phyloP scores from a whole-genome alignment of 2,888 invertebrate genomes.

The Agrotis clavis region DNA sequence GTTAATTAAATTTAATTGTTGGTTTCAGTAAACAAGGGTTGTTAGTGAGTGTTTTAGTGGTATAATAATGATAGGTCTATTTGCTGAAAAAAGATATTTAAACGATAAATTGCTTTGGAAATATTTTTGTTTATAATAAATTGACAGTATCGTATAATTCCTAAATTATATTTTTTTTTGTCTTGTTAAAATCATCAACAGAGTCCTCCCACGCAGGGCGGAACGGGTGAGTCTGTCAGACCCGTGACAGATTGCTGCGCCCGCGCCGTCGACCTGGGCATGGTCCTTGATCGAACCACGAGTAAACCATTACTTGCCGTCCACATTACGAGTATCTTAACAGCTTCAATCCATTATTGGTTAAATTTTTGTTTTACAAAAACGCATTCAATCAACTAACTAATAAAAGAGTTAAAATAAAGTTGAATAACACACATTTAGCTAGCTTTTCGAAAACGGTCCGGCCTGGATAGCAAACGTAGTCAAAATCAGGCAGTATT shows the following conservation, averaged over 20 bases:
- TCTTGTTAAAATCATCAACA: no score
- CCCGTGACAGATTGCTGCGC: no score
- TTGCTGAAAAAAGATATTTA: not conserved
- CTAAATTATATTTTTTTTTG: no score
- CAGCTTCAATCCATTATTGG: no score
- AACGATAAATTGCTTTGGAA: not conserved
- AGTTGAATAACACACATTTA: not conserved
- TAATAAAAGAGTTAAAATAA: not conserved
- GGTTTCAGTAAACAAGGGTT: not conserved
- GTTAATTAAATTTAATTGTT: conserved; percentile 15
- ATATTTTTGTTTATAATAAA: not conserved
- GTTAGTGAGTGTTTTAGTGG: not conserved
- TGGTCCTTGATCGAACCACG: no score
- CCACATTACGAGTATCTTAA: no score
- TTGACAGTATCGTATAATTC: not conserved
- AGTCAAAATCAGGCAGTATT: conserved; percentile 2
- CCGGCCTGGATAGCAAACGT: not conserved
- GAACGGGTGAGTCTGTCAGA: no score
- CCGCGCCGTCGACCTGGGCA: no score
- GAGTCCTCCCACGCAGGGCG: no score
- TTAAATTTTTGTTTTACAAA: no score
- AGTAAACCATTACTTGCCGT: no score
- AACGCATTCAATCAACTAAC: not conserved
- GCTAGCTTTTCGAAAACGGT: not conserved
- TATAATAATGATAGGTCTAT: not conserved